Conservation (phyloP, 1,140 invertebrate species). For the Micrasema longulum region DNA sequence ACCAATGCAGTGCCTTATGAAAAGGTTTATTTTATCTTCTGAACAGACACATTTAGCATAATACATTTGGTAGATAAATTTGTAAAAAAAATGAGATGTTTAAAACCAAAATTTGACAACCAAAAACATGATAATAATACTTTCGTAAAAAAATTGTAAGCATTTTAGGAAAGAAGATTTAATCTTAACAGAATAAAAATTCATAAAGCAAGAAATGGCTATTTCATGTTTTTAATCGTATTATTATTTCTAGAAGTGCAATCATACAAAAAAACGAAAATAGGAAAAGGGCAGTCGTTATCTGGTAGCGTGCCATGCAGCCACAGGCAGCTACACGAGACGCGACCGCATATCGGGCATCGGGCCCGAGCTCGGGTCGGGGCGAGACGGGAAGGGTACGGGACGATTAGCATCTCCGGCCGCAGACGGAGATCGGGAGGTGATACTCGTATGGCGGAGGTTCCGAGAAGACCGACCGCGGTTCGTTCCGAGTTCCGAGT, state of each 20-base stretch:
- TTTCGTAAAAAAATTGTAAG: too few relatives aligned
- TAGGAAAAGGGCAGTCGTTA: not conserved
- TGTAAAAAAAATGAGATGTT: too few relatives aligned
- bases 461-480: slow-evolving; percentile 20
- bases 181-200: too few relatives aligned
- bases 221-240: slow-evolving; percentile 26
- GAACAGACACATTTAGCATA: too few relatives aligned
- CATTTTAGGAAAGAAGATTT: too few relatives aligned
- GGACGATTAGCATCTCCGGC: slow-evolving; percentile 20
- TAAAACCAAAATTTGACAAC: too few relatives aligned
- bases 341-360: not conserved
- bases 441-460: too few relatives aligned
- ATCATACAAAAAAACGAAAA: slow-evolving; percentile 3
- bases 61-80: too few relatives aligned
- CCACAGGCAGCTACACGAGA: not conserved
- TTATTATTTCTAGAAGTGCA: not conserved
- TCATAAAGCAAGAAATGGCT: not conserved
- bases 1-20: too few relatives aligned
- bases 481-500: too few relatives aligned
- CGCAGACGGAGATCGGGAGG: slow-evolving; percentile 12
- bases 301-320: slow-evolving; percentile 29
- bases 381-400: not conserved
- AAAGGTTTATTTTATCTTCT: too few relatives aligned
- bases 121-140: too few relatives aligned
- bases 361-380: not conserved